These are phyloP conservation scores for Gnathonemus longibarbis DNA, from an alignment of 2,113 vertebrate species.

Conservation along the genomic window DNA sequence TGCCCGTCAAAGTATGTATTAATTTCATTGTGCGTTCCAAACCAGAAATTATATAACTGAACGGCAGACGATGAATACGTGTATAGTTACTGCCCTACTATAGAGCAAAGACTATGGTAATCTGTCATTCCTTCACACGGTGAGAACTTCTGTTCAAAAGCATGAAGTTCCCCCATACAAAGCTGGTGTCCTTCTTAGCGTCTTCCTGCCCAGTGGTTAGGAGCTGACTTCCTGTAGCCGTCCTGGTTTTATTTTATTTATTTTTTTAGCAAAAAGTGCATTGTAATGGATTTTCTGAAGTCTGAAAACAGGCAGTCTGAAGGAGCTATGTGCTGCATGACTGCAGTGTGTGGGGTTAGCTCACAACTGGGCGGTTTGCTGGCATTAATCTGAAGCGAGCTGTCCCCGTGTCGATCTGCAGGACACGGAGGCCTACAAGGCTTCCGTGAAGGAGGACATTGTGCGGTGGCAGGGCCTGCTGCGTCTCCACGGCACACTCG, in stretches of 20 bases:
- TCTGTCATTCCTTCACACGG: background rate
- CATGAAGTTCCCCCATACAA: background rate
- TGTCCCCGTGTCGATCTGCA: slow-evolving; percentile 35
- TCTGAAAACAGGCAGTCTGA: background rate
- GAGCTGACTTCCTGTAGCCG: background rate
- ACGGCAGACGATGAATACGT: background rate
- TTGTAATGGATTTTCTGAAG: background rate
- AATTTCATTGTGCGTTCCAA: background rate
- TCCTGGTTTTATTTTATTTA: background rate
- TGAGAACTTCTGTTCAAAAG: background rate
- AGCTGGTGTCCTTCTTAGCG: background rate
- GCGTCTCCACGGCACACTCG: slow-evolving; percentile 70
- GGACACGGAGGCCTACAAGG: slow-evolving; percentile 92
- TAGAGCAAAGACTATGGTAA: background rate
- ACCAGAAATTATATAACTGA: background rate
- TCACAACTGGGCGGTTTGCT: background rate
- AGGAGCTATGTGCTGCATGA: background rate
- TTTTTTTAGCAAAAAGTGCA: background rate
- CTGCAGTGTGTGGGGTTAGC: background rate
- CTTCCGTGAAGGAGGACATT: slow-evolving; percentile 88
- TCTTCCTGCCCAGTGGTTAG: background rate
- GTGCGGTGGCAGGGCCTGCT: slow-evolving; percentile 89
- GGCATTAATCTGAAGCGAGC: background rate
- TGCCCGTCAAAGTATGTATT: background rate
- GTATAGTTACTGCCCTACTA: background rate